Base-by-base conservation (phyloP, 2,888 invertebrate species). In the Catocala sponsa region DNA sequence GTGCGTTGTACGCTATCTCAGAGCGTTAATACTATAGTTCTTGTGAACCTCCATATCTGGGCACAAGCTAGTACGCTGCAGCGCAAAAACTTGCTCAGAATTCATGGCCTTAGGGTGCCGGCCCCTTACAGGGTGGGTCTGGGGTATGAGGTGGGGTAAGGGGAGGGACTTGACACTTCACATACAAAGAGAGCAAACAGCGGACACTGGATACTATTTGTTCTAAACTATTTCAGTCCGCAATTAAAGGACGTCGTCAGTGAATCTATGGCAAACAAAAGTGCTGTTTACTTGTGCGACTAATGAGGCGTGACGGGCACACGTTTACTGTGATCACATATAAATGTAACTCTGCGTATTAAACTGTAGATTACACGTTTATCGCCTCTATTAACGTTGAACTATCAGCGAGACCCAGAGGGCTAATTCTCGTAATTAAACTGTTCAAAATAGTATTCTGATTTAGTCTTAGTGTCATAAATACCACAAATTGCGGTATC, bases 141-240 rank as follows among this genome's bases (percentile, higher is more conserved):
- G 2, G 25, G 25, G 25, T 25, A 25, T 25, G 25, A 25, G 25
- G 25, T 25, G 25, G 25, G 25, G 25, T 25, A 10, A 35, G 13
- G 33, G 50, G 13, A 9, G 35, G 50, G 12, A 25, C n/a, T n/a
- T 9, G 35, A 35, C 50, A 33, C 50, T 50, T 50, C 50, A 12
- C 50, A 49, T n/a, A 50, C 50, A 50, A 50, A 50, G 35, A 33
- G 50, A n/a, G 50, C 35, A 50, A 50, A 50, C 50, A 50, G 35
- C 35, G 12, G 35, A 50, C 50, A 35, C 50, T 50, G 35, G 12
- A 35, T 38, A 35, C 35, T 50, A 13, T 50, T 50, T 50, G 38
- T 50, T 50, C 2, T 50, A 13, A 50, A 35, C 50, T 35, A 50
- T 50, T 50, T 35, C 35, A 50, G 50, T 50, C 13, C 50, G 35